These are phyloP conservation scores for Sycophila texana DNA, from an alignment of 2,888 invertebrate genomes.

Conservation along the genomic window DNA sequence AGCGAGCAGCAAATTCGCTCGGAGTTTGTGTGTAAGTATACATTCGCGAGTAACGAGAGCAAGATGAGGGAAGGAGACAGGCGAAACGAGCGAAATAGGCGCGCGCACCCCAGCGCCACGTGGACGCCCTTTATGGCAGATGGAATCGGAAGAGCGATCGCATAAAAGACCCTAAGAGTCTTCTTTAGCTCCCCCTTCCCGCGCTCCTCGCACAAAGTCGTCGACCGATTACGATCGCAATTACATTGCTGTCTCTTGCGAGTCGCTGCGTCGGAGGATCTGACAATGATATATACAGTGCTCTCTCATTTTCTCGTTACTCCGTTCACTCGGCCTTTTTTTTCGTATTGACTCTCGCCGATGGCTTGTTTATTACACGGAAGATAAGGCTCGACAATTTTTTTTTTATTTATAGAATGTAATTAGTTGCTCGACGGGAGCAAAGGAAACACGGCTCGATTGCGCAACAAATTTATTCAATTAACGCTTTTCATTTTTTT, in stretches of 20 bases:
- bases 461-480: not conserved
- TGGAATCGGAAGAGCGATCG: slow-evolving; percentile 14
- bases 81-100: slow-evolving; percentile 38
- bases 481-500: not conserved
- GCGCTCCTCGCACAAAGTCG: not conserved
- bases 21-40: too few relatives aligned
- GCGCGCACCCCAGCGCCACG: not conserved
- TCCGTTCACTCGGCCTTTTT: not conserved
- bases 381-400: not conserved
- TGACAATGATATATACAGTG: slow-evolving; percentile 2
- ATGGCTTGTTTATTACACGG: not conserved
- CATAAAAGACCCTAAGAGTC: not conserved
- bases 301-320: not conserved
- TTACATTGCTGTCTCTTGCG: slow-evolving; percentile 5
- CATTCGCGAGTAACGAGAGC: slow-evolving; percentile 43
- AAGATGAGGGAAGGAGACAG: slow-evolving; percentile 8
- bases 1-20: too few relatives aligned
- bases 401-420: not conserved
- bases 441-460: too few relatives aligned
- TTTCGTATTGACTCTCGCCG: not conserved
- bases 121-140: slow-evolving; percentile 15
- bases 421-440: not conserved
- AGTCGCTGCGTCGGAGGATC: not conserved
- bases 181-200: not conserved
- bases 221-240: slow-evolving; percentile 43